A percentile compares a stretch with the other conserved stretches of the same genome.
Conservation (phyloP, 92 coral and sea anemone species). For the Hydrozoanthus gracilis region DNA sequence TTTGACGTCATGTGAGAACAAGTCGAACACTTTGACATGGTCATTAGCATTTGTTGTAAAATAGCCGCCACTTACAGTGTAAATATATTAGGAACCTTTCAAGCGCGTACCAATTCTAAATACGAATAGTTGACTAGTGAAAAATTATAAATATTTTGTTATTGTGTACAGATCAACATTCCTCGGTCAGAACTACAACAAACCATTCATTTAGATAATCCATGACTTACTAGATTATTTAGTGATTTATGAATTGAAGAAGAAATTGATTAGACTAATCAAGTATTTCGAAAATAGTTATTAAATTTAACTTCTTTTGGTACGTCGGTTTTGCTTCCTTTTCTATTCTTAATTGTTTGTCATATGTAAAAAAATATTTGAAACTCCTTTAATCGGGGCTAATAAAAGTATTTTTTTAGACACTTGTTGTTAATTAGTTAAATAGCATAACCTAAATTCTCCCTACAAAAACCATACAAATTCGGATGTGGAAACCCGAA, state of each 20-base stretch:
- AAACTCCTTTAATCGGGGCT: neutral
- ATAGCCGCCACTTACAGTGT: neutral
- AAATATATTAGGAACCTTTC: neutral
- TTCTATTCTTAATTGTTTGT: neutral
- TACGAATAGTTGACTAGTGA: neutral
- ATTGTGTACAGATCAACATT: constrained; percentile 40
- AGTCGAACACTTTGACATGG: too few species aligned
- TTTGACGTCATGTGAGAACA: too few species aligned
- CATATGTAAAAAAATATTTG: constrained; percentile 15
- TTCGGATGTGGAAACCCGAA: too few species aligned
- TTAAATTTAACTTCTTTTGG: neutral
- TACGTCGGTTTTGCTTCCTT: neutral
- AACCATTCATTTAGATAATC: constrained; percentile 12
- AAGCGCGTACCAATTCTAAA: neutral
- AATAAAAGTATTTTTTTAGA: constrained; percentile 34
- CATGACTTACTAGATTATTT: neutral
- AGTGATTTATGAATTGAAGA: neutral
- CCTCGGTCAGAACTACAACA: constrained; percentile 1
- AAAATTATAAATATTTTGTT: constrained; percentile 17
- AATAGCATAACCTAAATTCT: too few species aligned
- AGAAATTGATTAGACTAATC: neutral
- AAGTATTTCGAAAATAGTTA: constrained; percentile 3
- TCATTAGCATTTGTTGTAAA: constrained; percentile 1
- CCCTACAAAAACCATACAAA: too few species aligned
- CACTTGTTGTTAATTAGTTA: neutral